Evolutionary conservation across 2,113 vertebrate species (phyloP).

Genomic region (Tamias sibiricus): DNA sequence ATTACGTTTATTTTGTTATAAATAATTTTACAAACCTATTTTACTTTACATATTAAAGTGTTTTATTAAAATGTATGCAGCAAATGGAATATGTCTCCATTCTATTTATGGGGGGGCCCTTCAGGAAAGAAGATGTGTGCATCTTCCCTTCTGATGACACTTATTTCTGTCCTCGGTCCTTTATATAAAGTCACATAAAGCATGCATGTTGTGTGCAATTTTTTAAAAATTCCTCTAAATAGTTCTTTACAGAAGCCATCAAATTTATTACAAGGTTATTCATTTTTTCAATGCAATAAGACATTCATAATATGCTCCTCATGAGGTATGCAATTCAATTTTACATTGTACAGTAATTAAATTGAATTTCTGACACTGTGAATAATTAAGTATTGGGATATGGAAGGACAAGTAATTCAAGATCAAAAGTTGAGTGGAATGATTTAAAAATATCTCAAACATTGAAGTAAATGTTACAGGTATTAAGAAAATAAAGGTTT

Average conservation of each 20-base stretch:
- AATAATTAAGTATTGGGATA: conserved; percentile 40
- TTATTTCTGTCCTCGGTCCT: background rate
- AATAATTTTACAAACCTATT: conserved; percentile 4
- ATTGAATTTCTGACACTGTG: conserved; percentile 50
- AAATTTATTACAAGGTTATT: conserved; percentile 52
- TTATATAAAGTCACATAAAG: background rate
- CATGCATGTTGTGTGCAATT: background rate
- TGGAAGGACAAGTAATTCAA: conserved; percentile 20
- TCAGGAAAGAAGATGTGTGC: background rate
- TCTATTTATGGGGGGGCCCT: background rate
- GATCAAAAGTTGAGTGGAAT: conserved; percentile 30
- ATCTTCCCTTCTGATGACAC: background rate
- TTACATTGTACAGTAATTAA: conserved; percentile 61
- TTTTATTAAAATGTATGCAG: background rate
- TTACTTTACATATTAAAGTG: conserved; percentile 13
- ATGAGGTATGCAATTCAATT: conserved; percentile 44
- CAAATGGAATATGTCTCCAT: background rate
- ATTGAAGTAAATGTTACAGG: conserved; percentile 22
- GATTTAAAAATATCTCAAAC: conserved; percentile 39
- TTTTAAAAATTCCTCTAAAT: background rate
- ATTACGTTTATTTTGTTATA: background rate
- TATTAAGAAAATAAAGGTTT: conserved; percentile 35
- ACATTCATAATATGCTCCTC: conserved; percentile 35
- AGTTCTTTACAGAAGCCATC: conserved; percentile 41
- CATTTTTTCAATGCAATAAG: conserved; percentile 42